phyloP scores from a whole-genome alignment of 1,140 invertebrate species.

The Caenorhabditis elegans region WBcel235 BX284606.5:9336001-9336500 shows the following conservation, averaged over 20 bases:
- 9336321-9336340: slow-evolving; percentile 22
- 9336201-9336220: slow-evolving; percentile 43
- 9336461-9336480: background rate
- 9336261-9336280: background rate
- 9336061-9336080: no score
- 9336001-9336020: background rate
- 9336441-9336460: background rate
- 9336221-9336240: slow-evolving; percentile 30
- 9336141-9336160: slow-evolving; percentile 63
- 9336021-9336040: no score
- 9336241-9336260: background rate
- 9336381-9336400: slow-evolving; percentile 28
- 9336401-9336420: background rate
- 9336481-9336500: background rate
- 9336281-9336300: background rate
- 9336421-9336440: no score
- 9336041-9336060: no score
- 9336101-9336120: no score
- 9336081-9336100: no score
- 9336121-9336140: slow-evolving; percentile 39
- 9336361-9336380: slow-evolving; percentile 40
- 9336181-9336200: slow-evolving; percentile 59
- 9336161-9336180: slow-evolving; percentile 64
- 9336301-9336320: slow-evolving; percentile 19
- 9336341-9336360: slow-evolving; percentile 30